These are phyloP conservation scores for Acomys russatus DNA, from an alignment of 2,797 vertebrate species.

Conservation along the genomic window DNA sequence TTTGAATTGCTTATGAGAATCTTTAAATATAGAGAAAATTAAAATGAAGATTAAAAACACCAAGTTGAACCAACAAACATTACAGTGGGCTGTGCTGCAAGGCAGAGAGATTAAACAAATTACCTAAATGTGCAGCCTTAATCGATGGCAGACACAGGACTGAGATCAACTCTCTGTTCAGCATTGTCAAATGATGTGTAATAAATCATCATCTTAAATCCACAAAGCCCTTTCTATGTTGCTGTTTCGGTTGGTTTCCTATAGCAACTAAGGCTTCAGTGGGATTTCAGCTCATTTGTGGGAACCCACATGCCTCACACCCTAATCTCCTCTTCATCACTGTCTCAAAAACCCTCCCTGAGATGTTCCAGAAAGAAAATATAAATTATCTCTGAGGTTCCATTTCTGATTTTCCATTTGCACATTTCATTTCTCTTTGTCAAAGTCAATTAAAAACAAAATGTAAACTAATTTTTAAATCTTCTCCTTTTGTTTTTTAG, in stretches of 20 bases:
- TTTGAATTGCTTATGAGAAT: slow-evolving; percentile 33
- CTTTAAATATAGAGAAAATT: slow-evolving; percentile 73
- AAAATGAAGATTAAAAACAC: slow-evolving; percentile 67
- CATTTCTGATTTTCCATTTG: slow-evolving; percentile 54
- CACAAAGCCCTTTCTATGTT: slow-evolving; percentile 41
- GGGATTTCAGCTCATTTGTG: slow-evolving; percentile 57
- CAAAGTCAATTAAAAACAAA: slow-evolving; percentile 66
- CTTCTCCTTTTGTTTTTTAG: slow-evolving; percentile 9
- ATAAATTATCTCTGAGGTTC: slow-evolving; percentile 26
- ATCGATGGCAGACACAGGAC: not conserved
- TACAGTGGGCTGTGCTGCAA: slow-evolving; percentile 4
- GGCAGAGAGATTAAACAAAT: slow-evolving; percentile 46
- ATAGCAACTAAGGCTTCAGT: slow-evolving; percentile 52
- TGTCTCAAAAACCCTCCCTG: not conserved
- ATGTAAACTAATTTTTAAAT: slow-evolving; percentile 37
- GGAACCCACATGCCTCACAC: not conserved
- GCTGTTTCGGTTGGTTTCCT: slow-evolving; percentile 62
- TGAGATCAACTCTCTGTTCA: slow-evolving; percentile 11
- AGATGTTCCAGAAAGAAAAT: slow-evolving; percentile 44
- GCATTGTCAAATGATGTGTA: slow-evolving; percentile 44
- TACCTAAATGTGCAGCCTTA: not conserved
- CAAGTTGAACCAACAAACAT: slow-evolving; percentile 30
- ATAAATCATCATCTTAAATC: slow-evolving; percentile 59
- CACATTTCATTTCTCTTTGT: slow-evolving; percentile 51
- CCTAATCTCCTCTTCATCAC: not conserved